Conservation (phyloP, 2,888 invertebrate genomes). For the Polyommatus iphigenia region DNA sequence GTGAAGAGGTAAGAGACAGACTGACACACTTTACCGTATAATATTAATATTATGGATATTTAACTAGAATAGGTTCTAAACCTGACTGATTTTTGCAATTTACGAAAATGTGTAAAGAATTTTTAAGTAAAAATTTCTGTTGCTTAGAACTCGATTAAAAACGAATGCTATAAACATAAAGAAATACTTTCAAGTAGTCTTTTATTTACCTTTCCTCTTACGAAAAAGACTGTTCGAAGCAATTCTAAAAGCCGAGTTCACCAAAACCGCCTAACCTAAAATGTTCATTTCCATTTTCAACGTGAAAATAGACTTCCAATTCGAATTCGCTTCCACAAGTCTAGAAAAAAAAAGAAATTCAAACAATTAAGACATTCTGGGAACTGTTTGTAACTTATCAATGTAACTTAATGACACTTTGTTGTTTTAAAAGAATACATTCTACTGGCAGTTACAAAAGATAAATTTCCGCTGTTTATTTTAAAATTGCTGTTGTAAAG, state of each 20-base stretch:
- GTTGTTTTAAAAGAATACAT: neutral
- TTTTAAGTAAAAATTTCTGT: too few species aligned
- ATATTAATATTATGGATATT: too few species aligned
- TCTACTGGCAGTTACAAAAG: neutral
- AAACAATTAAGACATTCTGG: neutral
- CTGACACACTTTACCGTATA: too few species aligned
- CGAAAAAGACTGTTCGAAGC: neutral
- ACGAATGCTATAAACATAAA: neutral
- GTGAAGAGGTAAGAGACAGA: too few species aligned
- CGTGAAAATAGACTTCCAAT: neutral
- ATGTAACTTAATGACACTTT: neutral
- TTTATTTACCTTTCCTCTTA: neutral
- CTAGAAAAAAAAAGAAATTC: neutral
- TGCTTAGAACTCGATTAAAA: neutral
- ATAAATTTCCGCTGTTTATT: neutral
- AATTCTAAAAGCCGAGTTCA: neutral
- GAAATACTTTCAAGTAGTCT: neutral
- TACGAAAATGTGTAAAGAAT: too few species aligned
- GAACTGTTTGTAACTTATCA: slow-evolving; percentile 1
- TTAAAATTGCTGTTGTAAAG: neutral
- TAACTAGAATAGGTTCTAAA: too few species aligned
- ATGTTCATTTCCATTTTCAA: neutral
- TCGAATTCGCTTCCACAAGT: neutral
- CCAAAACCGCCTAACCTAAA: neutral
- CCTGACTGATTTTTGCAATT: too few species aligned